A percentile compares a stretch with the other conserved stretches of the same genome.
phyloP scores from a whole-genome alignment of 2,888 invertebrate species.

The Lithodes maja region DNA sequence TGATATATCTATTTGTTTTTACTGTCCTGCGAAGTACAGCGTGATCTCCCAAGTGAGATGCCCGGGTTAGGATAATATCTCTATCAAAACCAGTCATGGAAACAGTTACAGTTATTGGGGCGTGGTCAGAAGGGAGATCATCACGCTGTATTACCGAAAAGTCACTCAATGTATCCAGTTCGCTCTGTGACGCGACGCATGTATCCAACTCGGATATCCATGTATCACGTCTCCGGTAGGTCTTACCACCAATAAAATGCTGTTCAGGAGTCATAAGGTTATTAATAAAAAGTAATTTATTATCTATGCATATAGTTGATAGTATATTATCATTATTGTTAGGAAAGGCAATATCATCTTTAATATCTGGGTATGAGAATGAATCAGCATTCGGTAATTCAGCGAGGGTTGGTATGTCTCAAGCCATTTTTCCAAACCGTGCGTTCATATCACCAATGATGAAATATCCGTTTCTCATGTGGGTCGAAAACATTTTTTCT shows the following conservation, averaged over 20 bases:
- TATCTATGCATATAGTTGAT: neutral
- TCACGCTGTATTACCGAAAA: neutral
- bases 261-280: neutral
- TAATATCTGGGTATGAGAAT: neutral
- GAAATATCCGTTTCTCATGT: neutral
- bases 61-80: neutral
- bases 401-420: neutral
- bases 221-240: constrained; percentile 7
- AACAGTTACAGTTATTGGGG: neutral
- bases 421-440: neutral
- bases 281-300: neutral
- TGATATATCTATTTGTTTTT: neutral
- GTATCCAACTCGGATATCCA: constrained; percentile 17
- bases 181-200: neutral
- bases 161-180: neutral
- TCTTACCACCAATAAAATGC: neutral
- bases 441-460: neutral
- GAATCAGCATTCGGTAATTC: neutral
- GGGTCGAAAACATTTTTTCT: neutral
- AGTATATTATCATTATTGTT: neutral
- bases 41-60: neutral
- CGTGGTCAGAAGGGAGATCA: constrained; percentile 24
- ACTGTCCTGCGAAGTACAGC: neutral
- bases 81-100: neutral
- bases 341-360: neutral